These are phyloP conservation scores for Ciconia maguari DNA, from an alignment of 2,113 vertebrate genomes.

Conservation along the genomic window DNA sequence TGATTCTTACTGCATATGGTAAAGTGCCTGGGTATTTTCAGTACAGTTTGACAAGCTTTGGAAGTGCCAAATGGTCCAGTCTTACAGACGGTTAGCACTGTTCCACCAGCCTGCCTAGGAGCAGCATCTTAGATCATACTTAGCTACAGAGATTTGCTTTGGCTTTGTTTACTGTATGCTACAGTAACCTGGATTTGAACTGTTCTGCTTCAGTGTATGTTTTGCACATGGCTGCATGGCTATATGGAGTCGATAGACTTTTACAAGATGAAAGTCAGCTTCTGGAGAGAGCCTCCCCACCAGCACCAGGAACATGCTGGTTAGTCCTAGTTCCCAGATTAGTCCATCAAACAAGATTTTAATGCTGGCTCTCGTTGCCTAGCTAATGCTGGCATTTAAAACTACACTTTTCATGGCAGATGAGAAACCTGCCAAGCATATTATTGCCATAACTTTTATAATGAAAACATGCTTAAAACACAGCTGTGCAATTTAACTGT, in stretches of 20 bases:
- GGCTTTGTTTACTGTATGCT: background rate
- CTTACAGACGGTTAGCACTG: background rate
- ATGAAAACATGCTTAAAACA: background rate
- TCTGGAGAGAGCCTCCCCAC: background rate
- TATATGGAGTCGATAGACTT: no score
- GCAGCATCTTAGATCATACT: background rate
- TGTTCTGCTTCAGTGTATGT: background rate
- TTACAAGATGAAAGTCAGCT: background rate
- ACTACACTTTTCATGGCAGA: background rate
- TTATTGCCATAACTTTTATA: background rate
- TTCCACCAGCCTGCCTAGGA: background rate
- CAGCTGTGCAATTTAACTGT: background rate
- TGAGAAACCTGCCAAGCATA: background rate
- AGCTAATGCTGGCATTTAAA: background rate
- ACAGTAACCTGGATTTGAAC: background rate
- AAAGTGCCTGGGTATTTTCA: background rate
- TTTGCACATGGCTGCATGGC: background rate
- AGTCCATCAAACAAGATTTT: background rate
- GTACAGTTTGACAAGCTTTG: background rate
- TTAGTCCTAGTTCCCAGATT: background rate
- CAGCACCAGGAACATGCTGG: background rate
- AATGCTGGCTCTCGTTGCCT: background rate
- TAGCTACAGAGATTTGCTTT: background rate
- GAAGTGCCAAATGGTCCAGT: background rate
- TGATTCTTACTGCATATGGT: background rate